Evolutionary conservation across 2,888 invertebrate genomes (phyloP).

Genomic region (Cheilosia pagana): DNA sequence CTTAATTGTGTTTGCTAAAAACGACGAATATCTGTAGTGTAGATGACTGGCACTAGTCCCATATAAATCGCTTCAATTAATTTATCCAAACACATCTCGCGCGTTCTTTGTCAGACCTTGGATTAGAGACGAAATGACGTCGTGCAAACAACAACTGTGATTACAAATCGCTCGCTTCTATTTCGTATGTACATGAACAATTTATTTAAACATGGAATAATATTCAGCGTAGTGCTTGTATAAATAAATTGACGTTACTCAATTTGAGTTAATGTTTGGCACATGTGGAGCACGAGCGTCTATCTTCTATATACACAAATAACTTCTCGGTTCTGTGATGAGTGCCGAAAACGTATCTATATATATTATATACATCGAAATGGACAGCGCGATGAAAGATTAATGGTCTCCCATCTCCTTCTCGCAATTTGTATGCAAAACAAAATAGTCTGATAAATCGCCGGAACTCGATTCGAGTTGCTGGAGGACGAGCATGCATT

Average conservation of each 20-base stretch:
- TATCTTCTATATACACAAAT: not conserved
- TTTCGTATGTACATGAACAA: slow-evolving; percentile 38
- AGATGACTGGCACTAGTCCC: slow-evolving; percentile 35
- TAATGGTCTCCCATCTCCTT: slow-evolving; percentile 3
- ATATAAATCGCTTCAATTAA: slow-evolving; percentile 66
- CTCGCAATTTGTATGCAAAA: slow-evolving; percentile 33
- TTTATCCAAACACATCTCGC: slow-evolving; percentile 55
- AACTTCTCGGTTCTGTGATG: too few relatives aligned
- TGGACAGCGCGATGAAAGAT: slow-evolving; percentile 7
- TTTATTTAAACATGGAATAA: slow-evolving; percentile 29
- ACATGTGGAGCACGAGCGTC: slow-evolving; percentile 8
- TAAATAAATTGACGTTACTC: slow-evolving; percentile 23
- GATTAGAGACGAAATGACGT: slow-evolving; percentile 48
- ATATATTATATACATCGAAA: not conserved
- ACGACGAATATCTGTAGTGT: slow-evolving; percentile 26
- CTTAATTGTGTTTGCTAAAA: slow-evolving; percentile 17
- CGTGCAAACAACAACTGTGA: slow-evolving; percentile 44
- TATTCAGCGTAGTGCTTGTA: slow-evolving; percentile 2
- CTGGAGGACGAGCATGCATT: not conserved
- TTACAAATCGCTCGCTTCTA: slow-evolving; percentile 51
- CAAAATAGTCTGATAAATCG: slow-evolving; percentile 47
- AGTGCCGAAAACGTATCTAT: not conserved
- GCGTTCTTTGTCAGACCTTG: slow-evolving; percentile 42
- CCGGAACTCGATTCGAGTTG: slow-evolving; percentile 35
- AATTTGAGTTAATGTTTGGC: slow-evolving; percentile 18